Evolutionary conservation across 2,797 vertebrate species (phyloP), one percentile per base, ranked within the genome.

Genomic region (Myoxocephalus aenaeus): DNA sequence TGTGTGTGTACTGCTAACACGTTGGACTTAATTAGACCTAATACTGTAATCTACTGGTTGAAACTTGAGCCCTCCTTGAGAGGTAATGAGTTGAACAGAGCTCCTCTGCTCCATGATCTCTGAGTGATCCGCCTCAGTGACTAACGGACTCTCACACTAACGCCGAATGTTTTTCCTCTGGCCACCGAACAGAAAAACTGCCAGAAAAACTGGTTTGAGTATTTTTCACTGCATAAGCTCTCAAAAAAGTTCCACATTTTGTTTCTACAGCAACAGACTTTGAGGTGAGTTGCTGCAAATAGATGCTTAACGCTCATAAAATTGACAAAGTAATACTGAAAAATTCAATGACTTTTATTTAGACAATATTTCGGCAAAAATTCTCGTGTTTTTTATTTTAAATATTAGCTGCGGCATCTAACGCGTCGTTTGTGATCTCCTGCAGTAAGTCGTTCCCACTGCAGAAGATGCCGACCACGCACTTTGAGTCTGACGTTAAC

Each of bases 1-100:
- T 18, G 76, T 58, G 88, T 64, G 73, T 79, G 80, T 72, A 86
- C 77, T 70, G 65, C 85, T 53, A 89, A 86, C 87, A 91, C 83
- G 77, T 84, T 88, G 90, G 90, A 87, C 90, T 90, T 94, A 94
- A 95, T 95, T 94, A 94, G 89, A 83, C 79, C 91, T 92, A 94
- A 94, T 94, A 95, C 94, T 89, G 87, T 93, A 92, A 94, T 94
- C 91, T 93, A 92, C 94, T 91, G 89, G 89, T 89, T 91, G 92
- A 92, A 95, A 94, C 87, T 91, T 92, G 92, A 93, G 90, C 92
- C 89, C 86, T 90, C 90, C 89, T 92, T 94, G 93, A 95, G 94
- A 94, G 92, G 92, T 91, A 93, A 90, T 87, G 89, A 85, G 91
- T 92, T 86, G 85, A 94, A 92, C 87, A 92, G 93, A 91, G 92